Base-by-base conservation (phyloP, 2,113 vertebrate species). In the Oxyruncus cristatus region DNA sequence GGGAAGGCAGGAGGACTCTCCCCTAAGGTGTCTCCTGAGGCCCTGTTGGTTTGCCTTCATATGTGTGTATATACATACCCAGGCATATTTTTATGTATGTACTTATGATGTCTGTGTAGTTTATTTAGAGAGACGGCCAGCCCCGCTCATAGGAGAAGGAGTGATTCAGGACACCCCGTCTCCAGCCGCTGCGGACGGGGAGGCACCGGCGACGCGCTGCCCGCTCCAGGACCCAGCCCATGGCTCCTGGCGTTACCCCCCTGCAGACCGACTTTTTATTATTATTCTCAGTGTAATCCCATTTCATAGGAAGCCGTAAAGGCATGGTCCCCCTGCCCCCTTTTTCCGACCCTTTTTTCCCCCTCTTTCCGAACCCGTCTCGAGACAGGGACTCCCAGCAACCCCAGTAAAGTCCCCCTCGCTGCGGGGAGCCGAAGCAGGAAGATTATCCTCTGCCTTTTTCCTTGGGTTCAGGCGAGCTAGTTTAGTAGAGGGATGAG, bases 131-230 rank as follows among this genome's bases (percentile, higher is more conserved):
- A 24, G 27, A 4, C 8, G 11, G 14, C 0, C 46, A 41, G 32
- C 7, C 16, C 14, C 11, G 1, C 39, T 14, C 7, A 2, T 2
- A 0, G 41, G 30, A 55, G 44, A 15, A 11, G 18, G 22, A 5
- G 6, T 17, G 11, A 11, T 3, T 15, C 35, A 2, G 11, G 21
- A 9, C 4, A 7, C 12, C 11, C 18, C 6, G 5, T 30, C 17
- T 18, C 11, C 24, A 3, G 1, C 28, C 4, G 1, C 3, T 28
- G 28, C 4, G 13, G 47, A 5, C 16, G 1, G 6, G 8, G 23
- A 35, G 56, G 33, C 21, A 39, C 21, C 3, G 5, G 33, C 5
- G 3, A 12, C 27, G 42, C 6, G 0, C 18, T 23, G 53, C 30
- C 27, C 8, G 2, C 12, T 37, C 20, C 32, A 32, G 22, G 14